Evolutionary conservation across 2,113 vertebrate genomes (phyloP).

Genomic region (Onychostruthus taczanowskii): DNA sequence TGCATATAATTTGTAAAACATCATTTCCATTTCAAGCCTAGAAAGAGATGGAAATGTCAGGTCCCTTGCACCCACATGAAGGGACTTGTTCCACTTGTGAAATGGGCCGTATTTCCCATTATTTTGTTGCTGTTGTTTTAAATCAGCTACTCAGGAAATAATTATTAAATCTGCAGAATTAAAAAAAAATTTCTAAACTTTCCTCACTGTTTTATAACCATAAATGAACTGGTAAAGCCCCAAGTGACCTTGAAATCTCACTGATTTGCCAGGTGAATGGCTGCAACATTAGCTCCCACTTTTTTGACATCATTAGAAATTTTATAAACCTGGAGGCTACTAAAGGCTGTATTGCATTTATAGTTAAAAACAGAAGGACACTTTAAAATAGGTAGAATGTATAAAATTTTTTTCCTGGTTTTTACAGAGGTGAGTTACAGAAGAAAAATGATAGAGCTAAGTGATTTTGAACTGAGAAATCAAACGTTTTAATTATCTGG

Average conservation of each 20-base stretch:
- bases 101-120: not conserved
- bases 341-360: not conserved
- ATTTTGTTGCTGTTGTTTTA: not conserved
- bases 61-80: not conserved
- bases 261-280: not conserved
- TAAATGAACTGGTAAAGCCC: not conserved
- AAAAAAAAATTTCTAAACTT: not conserved
- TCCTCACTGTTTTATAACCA: not conserved
- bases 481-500: not conserved
- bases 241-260: not conserved
- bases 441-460: not conserved
- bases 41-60: not conserved
- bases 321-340: not conserved
- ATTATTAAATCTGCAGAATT: not conserved
- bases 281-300: not conserved
- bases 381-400: not conserved
- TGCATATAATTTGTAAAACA: not conserved
- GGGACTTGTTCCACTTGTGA: not conserved
- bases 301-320: not conserved
- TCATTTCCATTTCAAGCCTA: not conserved
- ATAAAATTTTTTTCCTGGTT: not conserved
- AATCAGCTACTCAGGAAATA: not conserved
- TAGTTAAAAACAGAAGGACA: conserved; percentile 7
- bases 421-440: not conserved
- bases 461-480: not conserved